Percentiles rank a stretch among this genome's conserved stretches.
Conservation (phyloP, 1,140 invertebrate species). For the Heterodera schachtii region DNA sequence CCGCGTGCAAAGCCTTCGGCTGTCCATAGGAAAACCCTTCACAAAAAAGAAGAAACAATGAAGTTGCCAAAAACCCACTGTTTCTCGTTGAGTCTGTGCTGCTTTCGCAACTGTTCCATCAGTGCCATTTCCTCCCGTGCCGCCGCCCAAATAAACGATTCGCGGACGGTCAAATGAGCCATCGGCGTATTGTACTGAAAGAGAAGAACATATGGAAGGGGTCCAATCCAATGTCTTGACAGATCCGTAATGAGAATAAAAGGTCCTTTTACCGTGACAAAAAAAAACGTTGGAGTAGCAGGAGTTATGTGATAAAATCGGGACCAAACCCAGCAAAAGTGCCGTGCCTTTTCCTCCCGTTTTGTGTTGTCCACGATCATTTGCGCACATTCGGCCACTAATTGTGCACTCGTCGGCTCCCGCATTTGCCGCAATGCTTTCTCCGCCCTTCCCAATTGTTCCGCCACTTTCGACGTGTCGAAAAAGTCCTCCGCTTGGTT, state of each 20-base stretch:
- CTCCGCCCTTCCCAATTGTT: constrained; percentile 30
- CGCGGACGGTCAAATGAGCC: constrained; percentile 27
- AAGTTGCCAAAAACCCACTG: constrained; percentile 19
- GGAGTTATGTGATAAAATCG: too few species aligned
- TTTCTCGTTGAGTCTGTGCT: constrained; percentile 38
- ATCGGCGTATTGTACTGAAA: constrained; percentile 25
- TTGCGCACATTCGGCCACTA: constrained; percentile 27
- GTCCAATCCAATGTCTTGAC: too few species aligned
- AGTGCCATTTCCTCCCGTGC: constrained; percentile 26
- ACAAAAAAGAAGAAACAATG: constrained; percentile 11
- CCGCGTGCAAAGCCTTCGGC: constrained; percentile 29
- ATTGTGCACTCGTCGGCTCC: constrained; percentile 31
- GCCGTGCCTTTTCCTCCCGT: constrained; percentile 32
- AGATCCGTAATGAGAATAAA: too few species aligned
- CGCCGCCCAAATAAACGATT: constrained; percentile 42
- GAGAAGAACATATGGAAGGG: too few species aligned
- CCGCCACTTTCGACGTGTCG: constrained; percentile 22
- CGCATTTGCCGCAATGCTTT: constrained; percentile 35
- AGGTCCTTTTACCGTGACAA: too few species aligned
- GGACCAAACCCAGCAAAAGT: too few species aligned
- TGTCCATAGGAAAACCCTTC: constrained; percentile 32
- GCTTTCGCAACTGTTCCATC: constrained; percentile 34
- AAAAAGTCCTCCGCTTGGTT: constrained; percentile 26
- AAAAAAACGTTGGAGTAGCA: too few species aligned
- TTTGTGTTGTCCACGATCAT: constrained; percentile 31